Evolutionary conservation across 1,140 invertebrate genomes (phyloP).

Genomic region (Pissodes strobi): DNA sequence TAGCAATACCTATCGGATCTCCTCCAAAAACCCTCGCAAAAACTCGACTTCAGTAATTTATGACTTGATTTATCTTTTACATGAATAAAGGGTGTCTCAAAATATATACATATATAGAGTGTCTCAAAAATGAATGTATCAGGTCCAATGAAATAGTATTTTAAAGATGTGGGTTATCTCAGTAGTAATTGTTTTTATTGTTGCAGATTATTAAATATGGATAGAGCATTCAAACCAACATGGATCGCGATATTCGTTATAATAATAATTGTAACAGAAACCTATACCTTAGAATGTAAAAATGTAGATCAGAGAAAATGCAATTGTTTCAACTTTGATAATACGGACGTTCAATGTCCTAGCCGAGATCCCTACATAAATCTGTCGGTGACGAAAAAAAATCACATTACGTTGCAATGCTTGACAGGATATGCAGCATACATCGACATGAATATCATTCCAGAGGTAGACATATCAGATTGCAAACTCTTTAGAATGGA

Average conservation of each 20-base stretch:
- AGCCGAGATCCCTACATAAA: background rate
- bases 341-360: slow-evolving; percentile 9
- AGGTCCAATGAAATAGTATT: too few relatives aligned
- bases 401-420: slow-evolving; percentile 9
- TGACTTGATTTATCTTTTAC: too few relatives aligned
- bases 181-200: too few relatives aligned
- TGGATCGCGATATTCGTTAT: background rate
- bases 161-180: too few relatives aligned
- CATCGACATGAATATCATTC: slow-evolving; percentile 1
- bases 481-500: slow-evolving; percentile 5
- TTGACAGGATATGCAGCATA: background rate
- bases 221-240: background rate
- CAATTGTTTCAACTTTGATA: background rate
- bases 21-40: too few relatives aligned
- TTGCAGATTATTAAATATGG: slow-evolving; percentile 1
- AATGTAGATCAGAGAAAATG: background rate
- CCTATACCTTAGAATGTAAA: background rate
- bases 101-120: too few relatives aligned
- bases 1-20: too few relatives aligned
- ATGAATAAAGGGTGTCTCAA: too few relatives aligned
- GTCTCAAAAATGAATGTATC: too few relatives aligned
- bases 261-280: too few relatives aligned
- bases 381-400: background rate
- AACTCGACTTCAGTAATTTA: too few relatives aligned
- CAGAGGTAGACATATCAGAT: background rate